phyloP scores from a whole-genome alignment of 1,140 invertebrate species.

The Bombus pyrosoma region DNA sequence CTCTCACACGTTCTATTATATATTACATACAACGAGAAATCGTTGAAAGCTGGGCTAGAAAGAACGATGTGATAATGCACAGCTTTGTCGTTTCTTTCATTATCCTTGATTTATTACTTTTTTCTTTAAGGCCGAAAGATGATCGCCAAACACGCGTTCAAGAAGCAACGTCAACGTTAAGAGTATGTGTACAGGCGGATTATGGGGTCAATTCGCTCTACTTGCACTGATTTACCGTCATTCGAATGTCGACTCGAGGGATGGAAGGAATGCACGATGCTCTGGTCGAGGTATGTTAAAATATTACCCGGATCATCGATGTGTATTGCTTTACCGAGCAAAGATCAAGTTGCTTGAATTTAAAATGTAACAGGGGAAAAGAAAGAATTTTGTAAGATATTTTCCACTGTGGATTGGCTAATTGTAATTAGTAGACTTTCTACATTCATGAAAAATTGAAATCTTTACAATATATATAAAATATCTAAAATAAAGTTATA shows the following conservation, averaged over 20 bases:
- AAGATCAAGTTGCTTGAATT: background rate
- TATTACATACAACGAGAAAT: conserved; percentile 39
- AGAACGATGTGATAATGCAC: background rate
- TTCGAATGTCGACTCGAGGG: background rate
- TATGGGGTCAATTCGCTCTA: conserved; percentile 16
- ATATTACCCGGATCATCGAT: conserved; percentile 31
- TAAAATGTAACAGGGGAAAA: background rate
- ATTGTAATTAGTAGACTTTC: too few species aligned
- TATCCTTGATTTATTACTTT: background rate
- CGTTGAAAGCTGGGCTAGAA: conserved; percentile 44
- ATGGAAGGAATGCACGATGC: conserved; percentile 8
- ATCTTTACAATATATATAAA: background rate
- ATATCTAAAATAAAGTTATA: background rate
- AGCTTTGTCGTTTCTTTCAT: background rate
- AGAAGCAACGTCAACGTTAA: conserved; percentile 19
- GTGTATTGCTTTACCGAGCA: background rate
- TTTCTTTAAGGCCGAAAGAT: conserved; percentile 7
- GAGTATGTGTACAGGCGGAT: background rate
- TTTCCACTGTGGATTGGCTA: background rate
- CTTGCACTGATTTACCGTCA: conserved; percentile 2
- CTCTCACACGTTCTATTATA: conserved; percentile 50
- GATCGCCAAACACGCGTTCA: background rate
- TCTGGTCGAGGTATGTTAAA: conserved; percentile 32
- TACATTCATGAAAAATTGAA: background rate
- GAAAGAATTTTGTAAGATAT: background rate